Percentiles rank a stretch among this genome's conserved stretches.
Conservation (phyloP, 2,888 invertebrate species). For the Halictus quadricinctus region DNA sequence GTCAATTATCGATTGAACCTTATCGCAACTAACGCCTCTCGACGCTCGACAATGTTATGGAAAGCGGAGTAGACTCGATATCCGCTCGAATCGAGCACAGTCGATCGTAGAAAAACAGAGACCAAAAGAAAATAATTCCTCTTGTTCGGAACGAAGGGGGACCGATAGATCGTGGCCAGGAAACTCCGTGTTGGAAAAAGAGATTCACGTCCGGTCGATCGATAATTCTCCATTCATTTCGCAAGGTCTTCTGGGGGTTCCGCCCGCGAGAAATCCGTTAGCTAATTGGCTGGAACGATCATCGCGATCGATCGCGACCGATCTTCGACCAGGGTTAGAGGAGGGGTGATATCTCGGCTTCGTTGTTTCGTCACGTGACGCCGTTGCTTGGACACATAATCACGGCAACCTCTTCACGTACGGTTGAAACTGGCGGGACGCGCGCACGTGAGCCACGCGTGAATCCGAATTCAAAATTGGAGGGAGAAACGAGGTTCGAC, state of each 20-base stretch:
- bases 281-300: conserved; percentile 50
- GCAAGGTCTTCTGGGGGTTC: conserved; percentile 17
- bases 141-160: not conserved
- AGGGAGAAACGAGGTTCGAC: not conserved
- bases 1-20: conserved; percentile 59
- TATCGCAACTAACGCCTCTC: conserved; percentile 34
- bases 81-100: not conserved
- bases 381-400: conserved; percentile 5
- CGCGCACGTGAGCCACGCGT: conserved; percentile 39
- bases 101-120: not conserved
- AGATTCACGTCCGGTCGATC: not conserved
- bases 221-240: not conserved
- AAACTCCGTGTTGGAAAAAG: not conserved
- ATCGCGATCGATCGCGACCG: conserved; percentile 45
- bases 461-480: conserved; percentile 18
- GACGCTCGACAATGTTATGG: not conserved
- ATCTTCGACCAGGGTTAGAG: conserved; percentile 28
- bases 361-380: conserved; percentile 26
- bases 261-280: conserved; percentile 30
- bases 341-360: conserved; percentile 28
- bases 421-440: conserved; percentile 7
- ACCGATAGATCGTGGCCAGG: conserved; percentile 9
- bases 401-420: conserved; percentile 9
- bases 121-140: not conserved
- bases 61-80: not conserved